Percentiles rank a stretch among this genome's conserved stretches.
Evolutionary conservation across 1,140 invertebrate genomes (phyloP).

Genomic region (Lepidotrigona ventralis): DNA sequence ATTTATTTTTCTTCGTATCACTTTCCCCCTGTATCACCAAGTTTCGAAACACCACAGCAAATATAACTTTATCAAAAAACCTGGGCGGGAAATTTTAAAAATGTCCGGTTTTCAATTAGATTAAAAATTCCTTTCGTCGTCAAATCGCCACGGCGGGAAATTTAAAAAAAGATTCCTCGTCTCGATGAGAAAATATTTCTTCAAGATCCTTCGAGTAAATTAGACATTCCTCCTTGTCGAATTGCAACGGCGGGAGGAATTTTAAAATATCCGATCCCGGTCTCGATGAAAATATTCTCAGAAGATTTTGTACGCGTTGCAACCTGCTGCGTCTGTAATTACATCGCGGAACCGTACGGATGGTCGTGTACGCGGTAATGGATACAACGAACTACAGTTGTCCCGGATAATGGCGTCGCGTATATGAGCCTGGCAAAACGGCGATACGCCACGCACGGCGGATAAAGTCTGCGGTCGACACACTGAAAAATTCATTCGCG

Average conservation of each 20-base stretch:
- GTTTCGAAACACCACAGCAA: too few relatives aligned
- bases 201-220: background rate
- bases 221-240: background rate
- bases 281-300: background rate
- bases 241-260: background rate
- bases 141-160: too few relatives aligned
- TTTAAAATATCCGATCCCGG: background rate
- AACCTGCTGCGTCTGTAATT: constrained; percentile 20
- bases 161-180: too few relatives aligned
- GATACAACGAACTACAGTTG: constrained; percentile 43
- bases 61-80: too few relatives aligned
- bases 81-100: too few relatives aligned
- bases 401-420: constrained; percentile 32
- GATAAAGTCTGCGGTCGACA: constrained; percentile 10
- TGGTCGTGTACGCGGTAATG: constrained; percentile 55
- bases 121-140: too few relatives aligned
- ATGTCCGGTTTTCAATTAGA: too few relatives aligned
- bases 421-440: constrained; percentile 2
- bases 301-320: background rate
- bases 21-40: too few relatives aligned
- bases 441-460: background rate
- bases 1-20: too few relatives aligned
- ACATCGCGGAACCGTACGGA: constrained; percentile 22
- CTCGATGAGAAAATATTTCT: too few relatives aligned
- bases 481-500: constrained; percentile 11